Base-by-base conservation (phyloP, 1,140 invertebrate species). In the Drosophila orena region DNA sequence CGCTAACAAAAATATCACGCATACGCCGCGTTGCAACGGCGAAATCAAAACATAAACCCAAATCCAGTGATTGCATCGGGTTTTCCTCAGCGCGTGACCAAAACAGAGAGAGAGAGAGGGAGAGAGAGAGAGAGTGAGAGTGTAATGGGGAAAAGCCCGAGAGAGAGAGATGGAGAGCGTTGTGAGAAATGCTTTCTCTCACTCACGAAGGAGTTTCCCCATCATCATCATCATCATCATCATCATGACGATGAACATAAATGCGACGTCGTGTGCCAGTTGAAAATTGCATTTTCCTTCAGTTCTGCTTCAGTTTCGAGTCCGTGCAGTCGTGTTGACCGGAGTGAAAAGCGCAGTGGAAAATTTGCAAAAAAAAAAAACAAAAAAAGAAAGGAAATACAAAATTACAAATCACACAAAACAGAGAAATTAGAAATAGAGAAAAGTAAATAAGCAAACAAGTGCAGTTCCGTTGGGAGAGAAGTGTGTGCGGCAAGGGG, bases 41-140 rank as follows among this genome's bases (percentile, higher is more conserved):
- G 76, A 84, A 84, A 89, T 89, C 84, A 89, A 89, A 89, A 89
- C 84, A 89, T 80, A 89, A 89, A 73, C 65, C 65, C 69, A 83
- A 86, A 77, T 77, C 62, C 49, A 68, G 56, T 66, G 64, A 74
- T 44, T 55, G 81, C 62, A 72, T 72, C 79, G 79, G 79, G 56
- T 60, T 85, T 79, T 74, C 53, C 57, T 50, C 62, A 76, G 83
- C 83, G 83, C 81, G 81, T 86, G 81, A 86, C 81, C 70, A 76
- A 62, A 77, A 77, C 56, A 77, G 15, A 34, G 34, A 35, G 24
- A 49, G 44, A 15, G 24, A 40, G 47, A 42, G 38, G 20, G 30
- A 27, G 60, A 56, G 64, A n/a, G 55, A 17, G 40, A 14, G 24
- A 44, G 47, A 54, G 38, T 24, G 40, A 35, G 60, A 59, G 64